Evolutionary conservation across 1,140 invertebrate genomes (phyloP), one percentile per base, ranked within the genome.

Genomic region (Paralvinella palmiformis): DNA sequence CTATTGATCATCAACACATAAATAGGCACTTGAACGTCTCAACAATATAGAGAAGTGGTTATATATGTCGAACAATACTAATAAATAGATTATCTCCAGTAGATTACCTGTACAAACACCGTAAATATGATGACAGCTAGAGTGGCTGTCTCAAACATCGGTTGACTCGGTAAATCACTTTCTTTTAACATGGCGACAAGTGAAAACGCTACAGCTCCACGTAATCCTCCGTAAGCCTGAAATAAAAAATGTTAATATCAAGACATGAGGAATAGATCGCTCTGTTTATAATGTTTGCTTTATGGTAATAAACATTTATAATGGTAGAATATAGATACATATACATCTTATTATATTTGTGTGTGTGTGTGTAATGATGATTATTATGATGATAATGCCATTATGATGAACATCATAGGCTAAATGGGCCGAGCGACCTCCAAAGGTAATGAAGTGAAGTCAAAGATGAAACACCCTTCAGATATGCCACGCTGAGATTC

Each of bases 101-200:
- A 24, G 13, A 53, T 1, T 17, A 86, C 85, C 81, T 87, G 89
- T 70, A 96, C 85, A 81, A 98, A 97, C 3, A 98, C 95, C 4
- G 96, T 98, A 82, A 97, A 98, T 76, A 98, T 94, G 72, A 99
- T 92, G 58, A 98, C 91, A 57, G 92, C 89, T 75, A 98, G 96
- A 0, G 95, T 98, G 0, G 95, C 95, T 31, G 95, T 97, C 31
- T 97, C 89, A 81, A 97, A 95, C 88, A 96, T 94, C 1, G 79
- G 69, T 63, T 84, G 83, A 22, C 56, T 44, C 4, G 73, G 68
- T 20, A 74, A 69, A 15, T 86, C 77, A 2, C 81, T 70, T 22
- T 78, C 72, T 35, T 93, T 86, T 70, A 98, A 91, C 72, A 97
- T 86, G 52, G 96, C 85, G 36, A 95, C 94, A 68, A 99, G 80